These are phyloP conservation scores for Varecia variegata DNA, from an alignment of 2,797 vertebrate genomes.

Conservation along the genomic window DNA sequence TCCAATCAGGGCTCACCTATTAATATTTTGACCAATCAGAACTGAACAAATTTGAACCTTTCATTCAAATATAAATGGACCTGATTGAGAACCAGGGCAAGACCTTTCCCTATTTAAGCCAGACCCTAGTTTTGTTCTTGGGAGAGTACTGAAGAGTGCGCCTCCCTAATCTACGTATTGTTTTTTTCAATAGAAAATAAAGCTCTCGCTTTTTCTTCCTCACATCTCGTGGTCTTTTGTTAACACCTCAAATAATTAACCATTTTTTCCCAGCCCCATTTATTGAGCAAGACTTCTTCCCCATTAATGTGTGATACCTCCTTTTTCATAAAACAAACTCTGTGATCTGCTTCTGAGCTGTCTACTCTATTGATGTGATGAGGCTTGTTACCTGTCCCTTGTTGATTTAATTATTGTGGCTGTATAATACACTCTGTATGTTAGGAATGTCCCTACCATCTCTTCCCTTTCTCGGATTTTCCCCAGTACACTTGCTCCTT, in stretches of 20 bases:
- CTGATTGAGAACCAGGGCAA: too few species aligned
- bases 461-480: neutral
- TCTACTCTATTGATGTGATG: too few species aligned
- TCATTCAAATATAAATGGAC: too few species aligned
- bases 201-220: neutral
- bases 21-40: too few species aligned
- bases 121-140: too few species aligned
- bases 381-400: neutral
- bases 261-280: neutral
- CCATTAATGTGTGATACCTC: neutral
- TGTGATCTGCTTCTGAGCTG: neutral
- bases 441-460: neutral
- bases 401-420: neutral
- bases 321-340: neutral
- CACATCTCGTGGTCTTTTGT: neutral
- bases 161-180: too few species aligned
- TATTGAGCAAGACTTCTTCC: neutral
- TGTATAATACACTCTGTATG: neutral
- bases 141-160: too few species aligned
- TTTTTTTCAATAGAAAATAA: too few species aligned
- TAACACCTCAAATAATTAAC: neutral
- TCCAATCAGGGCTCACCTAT: too few species aligned
- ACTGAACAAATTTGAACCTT: too few species aligned
- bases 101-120: too few species aligned
- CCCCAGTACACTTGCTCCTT: neutral